Percentiles rank a stretch among this genome's conserved stretches.
phyloP scores from a whole-genome alignment of 2,797 vertebrate species.

The Poeciliopsis turneri region DNA sequence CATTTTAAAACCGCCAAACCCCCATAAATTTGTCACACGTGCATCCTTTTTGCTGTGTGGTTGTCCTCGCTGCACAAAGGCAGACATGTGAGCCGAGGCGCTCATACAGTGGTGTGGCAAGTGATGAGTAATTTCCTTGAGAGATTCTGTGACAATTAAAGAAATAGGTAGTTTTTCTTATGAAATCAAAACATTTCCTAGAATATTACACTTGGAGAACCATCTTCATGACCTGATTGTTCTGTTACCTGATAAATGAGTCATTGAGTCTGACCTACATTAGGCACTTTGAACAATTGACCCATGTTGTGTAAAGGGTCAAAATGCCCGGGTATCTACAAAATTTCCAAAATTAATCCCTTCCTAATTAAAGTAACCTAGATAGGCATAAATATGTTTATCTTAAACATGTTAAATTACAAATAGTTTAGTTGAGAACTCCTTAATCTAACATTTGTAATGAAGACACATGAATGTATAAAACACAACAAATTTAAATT shows the following conservation, averaged over 20 bases:
- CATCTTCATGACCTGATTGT: not conserved
- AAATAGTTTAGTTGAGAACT: not conserved
- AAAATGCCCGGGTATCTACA: not conserved
- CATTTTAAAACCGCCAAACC: conserved; percentile 38
- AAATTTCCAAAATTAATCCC: conserved; percentile 21
- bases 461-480: not conserved
- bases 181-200: conserved; percentile 53
- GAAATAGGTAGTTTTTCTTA: conserved; percentile 33
- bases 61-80: conserved; percentile 11
- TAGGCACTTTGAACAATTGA: conserved; percentile 14
- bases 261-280: conserved; percentile 27
- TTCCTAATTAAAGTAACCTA: not conserved
- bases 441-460: not conserved
- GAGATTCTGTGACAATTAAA: conserved; percentile 11
- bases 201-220: conserved; percentile 33
- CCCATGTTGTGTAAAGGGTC: conserved; percentile 33
- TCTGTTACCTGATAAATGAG: conserved; percentile 2
- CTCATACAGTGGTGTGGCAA: conserved; percentile 7
- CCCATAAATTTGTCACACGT: conserved; percentile 38
- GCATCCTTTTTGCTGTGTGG: conserved; percentile 42
- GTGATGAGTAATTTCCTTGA: conserved; percentile 63
- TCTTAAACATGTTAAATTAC: not conserved
- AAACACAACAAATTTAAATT: not conserved
- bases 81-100: conserved; percentile 14
- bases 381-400: not conserved